A percentile compares a stretch with the other conserved stretches of the same genome.
Conservation (phyloP, 2,797 vertebrate species). For the Bothrops alternatus region DNA sequence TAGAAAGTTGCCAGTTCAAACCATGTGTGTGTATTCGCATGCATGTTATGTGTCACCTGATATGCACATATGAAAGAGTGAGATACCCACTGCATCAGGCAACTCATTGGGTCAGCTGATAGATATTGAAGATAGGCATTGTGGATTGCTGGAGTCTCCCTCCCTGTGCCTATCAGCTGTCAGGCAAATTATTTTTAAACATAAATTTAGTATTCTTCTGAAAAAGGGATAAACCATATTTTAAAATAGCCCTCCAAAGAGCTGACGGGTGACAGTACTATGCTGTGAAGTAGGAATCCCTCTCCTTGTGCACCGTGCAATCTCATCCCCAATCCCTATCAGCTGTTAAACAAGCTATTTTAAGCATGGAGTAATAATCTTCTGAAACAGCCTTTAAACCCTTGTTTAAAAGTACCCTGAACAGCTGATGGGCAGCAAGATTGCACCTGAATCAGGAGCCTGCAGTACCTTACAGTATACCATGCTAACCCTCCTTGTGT, state of each 20-base stretch:
- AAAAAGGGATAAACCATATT: neutral
- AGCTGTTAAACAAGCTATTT: neutral
- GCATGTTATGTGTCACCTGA: neutral
- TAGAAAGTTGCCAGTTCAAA: neutral
- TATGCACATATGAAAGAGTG: neutral
- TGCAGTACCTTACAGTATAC: neutral
- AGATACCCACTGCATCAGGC: neutral
- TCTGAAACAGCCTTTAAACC: neutral
- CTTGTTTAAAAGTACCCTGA: neutral
- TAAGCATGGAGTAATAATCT: neutral
- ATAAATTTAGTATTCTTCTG: neutral
- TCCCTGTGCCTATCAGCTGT: neutral
- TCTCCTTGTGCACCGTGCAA: neutral
- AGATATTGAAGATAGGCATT: neutral
- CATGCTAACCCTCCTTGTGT: neutral
- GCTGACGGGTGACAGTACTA: neutral
- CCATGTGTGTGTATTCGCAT: neutral
- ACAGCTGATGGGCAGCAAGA: neutral
- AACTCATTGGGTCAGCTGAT: neutral
- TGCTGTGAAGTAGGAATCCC: neutral
- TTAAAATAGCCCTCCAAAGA: neutral
- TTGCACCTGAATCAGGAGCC: neutral
- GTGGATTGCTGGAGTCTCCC: neutral
- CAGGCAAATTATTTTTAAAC: neutral
- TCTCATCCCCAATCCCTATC: neutral